Base-by-base conservation (phyloP, 2,888 invertebrate genomes). In the Synergus itoensis region DNA sequence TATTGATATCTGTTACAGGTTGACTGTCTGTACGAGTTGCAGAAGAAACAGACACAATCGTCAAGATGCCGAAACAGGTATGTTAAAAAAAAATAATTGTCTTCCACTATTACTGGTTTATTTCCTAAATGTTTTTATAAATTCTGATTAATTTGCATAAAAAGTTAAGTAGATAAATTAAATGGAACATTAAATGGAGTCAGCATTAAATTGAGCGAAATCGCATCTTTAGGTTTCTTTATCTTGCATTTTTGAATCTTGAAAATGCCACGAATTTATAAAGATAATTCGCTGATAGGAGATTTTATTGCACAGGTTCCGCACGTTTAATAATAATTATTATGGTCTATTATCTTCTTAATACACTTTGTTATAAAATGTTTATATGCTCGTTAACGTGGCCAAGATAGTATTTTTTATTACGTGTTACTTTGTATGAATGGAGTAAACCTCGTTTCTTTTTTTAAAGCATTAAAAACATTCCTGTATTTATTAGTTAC, bases 11-110 rank as follows among this genome's bases (percentile, higher is more conserved):
- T 87, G 85, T 90, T 90, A 73, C 88, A 90, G 90, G 87, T 84
- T 86, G 86, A 87, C 87, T 87, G 84, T 88, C 87, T 86, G 86
- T 82, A 85, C 83, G 80, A 87, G 77, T 83, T 80, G 77, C 80
- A 83, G 84, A 82, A 79, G 80, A 21, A 76, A 80, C 82, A 84
- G 81, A 84, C 80, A 83, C 84, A 87, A 79, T 86, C 84, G 83
- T 81, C 90, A 91, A 87, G 84, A 91, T 91, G 91, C 90, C 91
- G 87, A 91, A 91, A 81, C 87, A 89, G 87, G 91, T 91, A 84
- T 85, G 91, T 90, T 79, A 40, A 48, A 76, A 53, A 7, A 75
- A 78, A 12, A 5, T 9, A 73, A 36, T 18, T 40, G 12, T n/a
- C 36, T 69, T 57, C n/a, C 5, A n/a, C n/a, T 36, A n/a, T 73